These are phyloP conservation scores for Gymnocypris eckloni DNA, from an alignment of 2,797 vertebrate species.

Conservation along the genomic window DNA sequence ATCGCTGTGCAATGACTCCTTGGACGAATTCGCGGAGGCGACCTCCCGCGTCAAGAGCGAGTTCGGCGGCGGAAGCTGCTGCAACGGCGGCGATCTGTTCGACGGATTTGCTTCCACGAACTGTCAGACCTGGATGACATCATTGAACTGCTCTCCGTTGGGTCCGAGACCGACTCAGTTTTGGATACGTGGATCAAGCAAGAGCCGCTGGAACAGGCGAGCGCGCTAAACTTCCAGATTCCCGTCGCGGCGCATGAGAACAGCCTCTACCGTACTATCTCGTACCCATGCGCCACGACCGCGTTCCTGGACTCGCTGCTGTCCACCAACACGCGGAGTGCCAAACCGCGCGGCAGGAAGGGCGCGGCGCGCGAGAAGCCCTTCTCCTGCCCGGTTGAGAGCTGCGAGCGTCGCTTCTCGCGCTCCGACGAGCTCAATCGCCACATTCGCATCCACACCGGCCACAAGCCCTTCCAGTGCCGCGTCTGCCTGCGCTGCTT, in stretches of 20 bases:
- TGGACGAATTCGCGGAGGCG: constrained; percentile 62
- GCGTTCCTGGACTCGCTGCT: constrained; percentile 72
- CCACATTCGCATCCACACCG: constrained; percentile 94
- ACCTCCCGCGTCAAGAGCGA: constrained; percentile 76
- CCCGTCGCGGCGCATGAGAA: constrained; percentile 64
- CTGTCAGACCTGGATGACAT: constrained; percentile 74
- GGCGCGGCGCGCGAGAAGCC: constrained; percentile 85
- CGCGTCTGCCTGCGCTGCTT: constrained; percentile 92
- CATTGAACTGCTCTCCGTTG: constrained; percentile 70
- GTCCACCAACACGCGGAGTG: constrained; percentile 69
- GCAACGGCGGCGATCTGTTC: constrained; percentile 72
- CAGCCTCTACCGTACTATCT: constrained; percentile 56
- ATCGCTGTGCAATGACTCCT: constrained; percentile 69
- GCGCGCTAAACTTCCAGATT: constrained; percentile 57
- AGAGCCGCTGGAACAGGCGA: constrained; percentile 70
- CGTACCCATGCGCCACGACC: constrained; percentile 37
- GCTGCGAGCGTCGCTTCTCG: constrained; percentile 90
- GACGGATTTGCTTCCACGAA: constrained; percentile 64
- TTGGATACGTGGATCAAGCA: constrained; percentile 72
- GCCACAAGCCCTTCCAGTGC: constrained; percentile 96
- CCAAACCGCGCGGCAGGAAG: constrained; percentile 72
- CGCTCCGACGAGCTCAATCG: constrained; percentile 93
- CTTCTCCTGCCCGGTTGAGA: constrained; percentile 86
- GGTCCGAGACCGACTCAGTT: constrained; percentile 65
- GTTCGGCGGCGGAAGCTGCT: constrained; percentile 70